These are phyloP conservation scores for Eupsilia transversa DNA, from an alignment of 2,888 invertebrate genomes.

Conservation along the genomic window DNA sequence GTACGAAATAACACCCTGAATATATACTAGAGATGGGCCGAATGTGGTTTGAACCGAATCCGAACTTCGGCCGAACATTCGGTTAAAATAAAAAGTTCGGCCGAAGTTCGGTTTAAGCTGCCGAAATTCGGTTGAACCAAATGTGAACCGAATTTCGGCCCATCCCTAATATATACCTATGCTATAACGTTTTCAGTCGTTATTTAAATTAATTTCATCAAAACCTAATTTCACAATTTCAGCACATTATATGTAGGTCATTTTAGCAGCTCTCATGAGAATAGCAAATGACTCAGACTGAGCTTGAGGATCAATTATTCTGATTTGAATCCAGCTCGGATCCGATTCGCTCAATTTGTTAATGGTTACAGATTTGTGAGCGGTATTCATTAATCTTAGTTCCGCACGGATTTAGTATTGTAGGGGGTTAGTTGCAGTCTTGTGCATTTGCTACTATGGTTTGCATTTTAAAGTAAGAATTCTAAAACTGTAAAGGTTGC, in stretches of 20 bases:
- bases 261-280: constrained; percentile 5
- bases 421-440: not conserved
- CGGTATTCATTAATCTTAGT: constrained; percentile 44
- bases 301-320: constrained; percentile 51
- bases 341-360: constrained; percentile 46
- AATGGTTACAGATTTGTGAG: constrained; percentile 38
- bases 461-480: not conserved
- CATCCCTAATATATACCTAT: no score
- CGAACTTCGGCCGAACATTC: no score
- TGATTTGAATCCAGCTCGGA: constrained; percentile 16
- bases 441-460: not conserved
- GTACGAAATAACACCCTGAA: not conserved
- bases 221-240: not conserved
- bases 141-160: no score
- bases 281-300: constrained; percentile 27
- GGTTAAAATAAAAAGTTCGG: no score
- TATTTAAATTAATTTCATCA: not conserved
- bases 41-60: no score
- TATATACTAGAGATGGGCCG: no score
- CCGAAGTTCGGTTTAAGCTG: no score
- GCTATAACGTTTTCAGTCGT: not conserved
- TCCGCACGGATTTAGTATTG: constrained; percentile 14
- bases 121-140: no score
- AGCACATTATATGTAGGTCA: not conserved
- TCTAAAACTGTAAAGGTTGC: not conserved